Base-by-base conservation (phyloP, 2,797 vertebrate species). In the Cetoscarus ocellatus region DNA sequence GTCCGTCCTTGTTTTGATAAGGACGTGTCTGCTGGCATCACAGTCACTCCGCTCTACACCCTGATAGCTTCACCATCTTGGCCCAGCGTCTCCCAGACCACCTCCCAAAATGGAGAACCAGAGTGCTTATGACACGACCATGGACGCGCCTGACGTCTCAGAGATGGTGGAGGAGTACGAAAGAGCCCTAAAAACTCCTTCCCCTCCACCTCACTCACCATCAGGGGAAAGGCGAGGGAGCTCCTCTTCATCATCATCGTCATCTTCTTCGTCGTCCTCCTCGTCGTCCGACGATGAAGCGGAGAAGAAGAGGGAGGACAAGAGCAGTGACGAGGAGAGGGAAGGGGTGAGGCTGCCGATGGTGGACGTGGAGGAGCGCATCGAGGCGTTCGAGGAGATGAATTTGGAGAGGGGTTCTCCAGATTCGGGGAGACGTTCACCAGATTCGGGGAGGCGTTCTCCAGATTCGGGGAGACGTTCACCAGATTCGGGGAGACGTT, bases 1-100 rank as follows among this genome's bases (percentile, higher is more conserved):
- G 90, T 91, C 83, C 88, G 39, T 5, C 19, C 47, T 8, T 35
- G 42, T 65, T 65, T 18, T 77, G 85, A 92, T 90, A 91, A 90
- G 71, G 42, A 14, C 39, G 64, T 7, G 14, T 38, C 34, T 2
- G 19, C 3, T 50, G 73, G 58, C 27, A 72, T 57, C 53, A 35
- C 53, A 6, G 13, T 72, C 87, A 81, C 65, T 89, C 62, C 69
- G 19, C 64, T 8, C 13, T 7, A n/a, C 67, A 75, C 58, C 70
- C 55, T 48, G 52, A 45, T 40, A 14, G 48, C 6, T 52, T 38
- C 14, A 57, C 63, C 39, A 11, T 42, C 50, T 50, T 39, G 7
- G 10, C 10, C 40, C 19, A 38, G 61, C 40, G 39, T 50, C 61
- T 44, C 47, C 61, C 73, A 1, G 69, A 70, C 1, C 18, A 50